Evolutionary conservation across 2,113 vertebrate genomes (phyloP), one percentile per base, ranked within the genome.

Genomic region (Peucedramus taeniatus): DNA sequence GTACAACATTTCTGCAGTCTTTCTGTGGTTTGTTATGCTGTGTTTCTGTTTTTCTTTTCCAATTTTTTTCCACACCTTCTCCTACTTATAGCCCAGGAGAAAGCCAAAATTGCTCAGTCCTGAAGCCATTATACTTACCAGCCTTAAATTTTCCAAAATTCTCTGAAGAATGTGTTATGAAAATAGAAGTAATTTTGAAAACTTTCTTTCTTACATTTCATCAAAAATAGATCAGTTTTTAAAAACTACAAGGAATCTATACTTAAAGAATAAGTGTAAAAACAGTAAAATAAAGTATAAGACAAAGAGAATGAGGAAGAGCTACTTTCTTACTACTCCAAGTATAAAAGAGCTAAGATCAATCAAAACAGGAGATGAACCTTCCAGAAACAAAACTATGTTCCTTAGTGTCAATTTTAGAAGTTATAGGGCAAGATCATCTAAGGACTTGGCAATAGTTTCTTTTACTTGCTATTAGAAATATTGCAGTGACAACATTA

Each of bases 31-130:
- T 54, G 10, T 44, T 65, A 35, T 19, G 9, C 3, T 7, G 33
- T 9, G 11, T 44, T 90, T 64, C 83, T 40, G 1, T 7, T 23
- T 30, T 54, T 11, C 15, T 18, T 71, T 83, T 42, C 7, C 4
- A 4, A 10, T 2, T 6, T 3, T 23, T 70, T 54, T n/a, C 6
- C 15, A 20, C 15, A 21, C 6, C 2, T 15, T 51, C 21, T 35
- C 33, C 22, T 75, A 42, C 54, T 56, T 66, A 50, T 5, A 83
- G 39, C 15, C 47, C 21, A 83, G 27, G 4, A 74, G 30, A 79
- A 94, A 88, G 37, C 3, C 27, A 76, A 50, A 76, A 74, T 47
- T 51, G 1, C 50, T 78, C 15, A 9, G 10, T 69, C 60, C 39
- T 57, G 12, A 88, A 87, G 31, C 5, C 56, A 42, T 74, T 80